Percentiles rank a stretch among this genome's conserved stretches.
phyloP scores from a whole-genome alignment of 1,140 invertebrate species.

The Bombus pascuorum region DNA sequence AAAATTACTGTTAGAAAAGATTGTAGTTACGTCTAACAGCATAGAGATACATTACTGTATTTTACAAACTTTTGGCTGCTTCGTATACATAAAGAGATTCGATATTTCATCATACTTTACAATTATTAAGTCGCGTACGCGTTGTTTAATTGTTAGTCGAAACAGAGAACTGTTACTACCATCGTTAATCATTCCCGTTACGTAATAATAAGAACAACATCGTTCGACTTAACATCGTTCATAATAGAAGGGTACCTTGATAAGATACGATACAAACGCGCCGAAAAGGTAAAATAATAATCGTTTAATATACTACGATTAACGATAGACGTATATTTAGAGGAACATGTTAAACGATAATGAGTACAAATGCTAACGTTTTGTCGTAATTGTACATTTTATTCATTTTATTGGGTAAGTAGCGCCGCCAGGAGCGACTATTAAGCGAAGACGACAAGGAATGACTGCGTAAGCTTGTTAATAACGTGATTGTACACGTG shows the following conservation, averaged over 20 bases:
- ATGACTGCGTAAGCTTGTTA: conserved; percentile 36
- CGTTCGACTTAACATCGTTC: background rate
- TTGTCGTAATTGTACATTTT: conserved; percentile 25
- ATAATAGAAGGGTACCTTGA: background rate
- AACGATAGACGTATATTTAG: conserved; percentile 11
- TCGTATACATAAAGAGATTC: background rate
- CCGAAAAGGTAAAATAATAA: background rate
- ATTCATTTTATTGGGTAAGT: conserved; percentile 12
- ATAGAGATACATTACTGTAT: background rate
- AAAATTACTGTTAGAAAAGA: background rate
- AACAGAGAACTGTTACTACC: background rate
- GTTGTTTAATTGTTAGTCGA: background rate
- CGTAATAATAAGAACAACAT: conserved; percentile 7
- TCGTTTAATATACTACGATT: conserved; percentile 37
- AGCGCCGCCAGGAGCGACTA: background rate
- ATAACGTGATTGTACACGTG: conserved; percentile 3
- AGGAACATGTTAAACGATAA: conserved; percentile 8
- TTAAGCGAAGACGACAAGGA: background rate
- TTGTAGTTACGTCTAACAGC: background rate
- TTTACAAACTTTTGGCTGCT: background rate
- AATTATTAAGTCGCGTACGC: background rate
- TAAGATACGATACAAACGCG: conserved; percentile 24
- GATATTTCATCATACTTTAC: conserved; percentile 18
- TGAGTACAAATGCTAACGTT: conserved; percentile 39
- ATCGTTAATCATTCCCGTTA: conserved; percentile 1